Base-by-base conservation (phyloP, 2,888 invertebrate genomes). In the Aphodius granarius region DNA sequence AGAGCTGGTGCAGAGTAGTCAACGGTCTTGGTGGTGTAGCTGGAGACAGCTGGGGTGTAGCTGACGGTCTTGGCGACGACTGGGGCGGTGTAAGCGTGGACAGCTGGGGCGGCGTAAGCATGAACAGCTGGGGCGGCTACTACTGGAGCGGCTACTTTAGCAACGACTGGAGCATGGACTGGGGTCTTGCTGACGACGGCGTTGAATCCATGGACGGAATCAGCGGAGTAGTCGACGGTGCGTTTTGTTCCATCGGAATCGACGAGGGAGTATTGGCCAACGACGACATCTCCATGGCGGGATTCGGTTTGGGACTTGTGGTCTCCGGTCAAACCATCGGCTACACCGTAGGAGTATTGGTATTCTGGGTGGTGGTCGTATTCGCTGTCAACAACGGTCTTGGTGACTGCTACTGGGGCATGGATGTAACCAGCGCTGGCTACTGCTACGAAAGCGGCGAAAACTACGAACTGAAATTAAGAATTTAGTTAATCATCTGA, bases 231-330 rank as follows among this genome's bases (percentile, higher is more conserved):
- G 79, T 92, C 91, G 0, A 92, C 92, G 62, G 90, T 91, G 79
- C 92, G 90, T 84, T 89, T 90, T 75, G 90, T 90, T 81, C 92
- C 92, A 83, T 92, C 92, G 20, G 92, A 89, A 80, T 90, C 90
- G 62, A 87, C 84, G 70, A 90, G 85, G 43, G 89, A 89, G 87
- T 90, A 90, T 81, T 89, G 90, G 85, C 87, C 91, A 83, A 90
- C 89, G 68, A 92, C 92, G 80, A 89, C 89, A 86, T 91, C 91
- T 16, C 92, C 92, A 78, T 88, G 87, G 77, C 92, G 90, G 76
- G 90, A 89, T 87, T 92, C 92, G 79, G 90, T 90, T 86, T 92
- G 92, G 23, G 86, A 87, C 84, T 90, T 90, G 83, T 82, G 88
- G 86, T 90, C 90, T 17, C 90, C 90, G 78, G 90, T 90, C 73